Conservation (phyloP, 2,888 invertebrate genomes). For the Nymphalis polychloros region DNA sequence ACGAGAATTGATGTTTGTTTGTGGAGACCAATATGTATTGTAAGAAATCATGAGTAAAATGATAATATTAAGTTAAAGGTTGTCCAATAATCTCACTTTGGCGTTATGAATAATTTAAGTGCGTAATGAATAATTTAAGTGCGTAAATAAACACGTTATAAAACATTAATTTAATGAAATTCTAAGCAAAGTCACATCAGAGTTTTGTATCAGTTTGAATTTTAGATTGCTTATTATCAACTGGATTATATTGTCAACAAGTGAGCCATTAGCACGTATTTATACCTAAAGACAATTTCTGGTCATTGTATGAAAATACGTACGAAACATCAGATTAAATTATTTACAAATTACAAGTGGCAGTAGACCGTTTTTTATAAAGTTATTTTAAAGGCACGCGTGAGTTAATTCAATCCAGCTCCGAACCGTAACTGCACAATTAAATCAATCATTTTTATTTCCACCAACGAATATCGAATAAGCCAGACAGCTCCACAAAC, state of each 20-base stretch:
- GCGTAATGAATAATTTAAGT: too few relatives aligned
- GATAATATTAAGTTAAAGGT: too few relatives aligned
- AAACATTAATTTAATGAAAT: too few relatives aligned
- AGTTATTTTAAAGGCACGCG: constrained; percentile 35
- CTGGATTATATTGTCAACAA: too few relatives aligned
- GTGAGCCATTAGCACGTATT: too few relatives aligned
- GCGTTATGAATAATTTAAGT: too few relatives aligned
- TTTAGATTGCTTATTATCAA: too few relatives aligned
- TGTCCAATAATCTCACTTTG: too few relatives aligned
- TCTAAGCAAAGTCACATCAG: too few relatives aligned
- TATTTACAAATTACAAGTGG: constrained; percentile 34
- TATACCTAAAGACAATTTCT: not conserved
- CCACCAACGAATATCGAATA: constrained; percentile 15
- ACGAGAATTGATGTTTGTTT: constrained; percentile 9
- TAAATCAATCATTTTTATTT: constrained; percentile 32
- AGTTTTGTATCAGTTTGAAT: too few relatives aligned
- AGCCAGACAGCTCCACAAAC: not conserved
- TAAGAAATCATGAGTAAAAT: too few relatives aligned
- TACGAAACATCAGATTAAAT: constrained; percentile 29
- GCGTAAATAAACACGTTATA: too few relatives aligned
- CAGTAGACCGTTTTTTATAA: constrained; percentile 30
- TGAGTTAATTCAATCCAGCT: constrained; percentile 28
- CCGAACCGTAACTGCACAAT: constrained; percentile 27
- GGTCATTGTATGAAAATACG: not conserved
- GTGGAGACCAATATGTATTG: not conserved